These are phyloP conservation scores for Pseudopleuronectes americanus DNA, from an alignment of 2,797 vertebrate species.

Conservation along the genomic window DNA sequence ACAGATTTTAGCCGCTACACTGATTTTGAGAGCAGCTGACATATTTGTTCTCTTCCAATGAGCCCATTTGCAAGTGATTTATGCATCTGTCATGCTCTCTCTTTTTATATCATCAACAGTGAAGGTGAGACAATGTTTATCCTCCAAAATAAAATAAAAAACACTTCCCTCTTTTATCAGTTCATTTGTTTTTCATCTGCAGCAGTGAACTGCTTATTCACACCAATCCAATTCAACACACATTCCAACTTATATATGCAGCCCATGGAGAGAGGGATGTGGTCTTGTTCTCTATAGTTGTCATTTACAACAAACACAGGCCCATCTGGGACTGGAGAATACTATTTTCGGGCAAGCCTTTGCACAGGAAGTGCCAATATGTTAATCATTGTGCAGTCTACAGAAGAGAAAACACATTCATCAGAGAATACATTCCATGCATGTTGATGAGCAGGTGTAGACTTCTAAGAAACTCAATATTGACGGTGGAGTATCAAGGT, in stretches of 20 bases:
- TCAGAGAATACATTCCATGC: conserved; percentile 20
- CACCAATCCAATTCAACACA: conserved; percentile 12
- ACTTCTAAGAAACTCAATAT: conserved; percentile 33
- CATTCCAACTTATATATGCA: conserved; percentile 10
- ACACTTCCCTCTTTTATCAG: conserved; percentile 10
- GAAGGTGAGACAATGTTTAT: conserved; percentile 43
- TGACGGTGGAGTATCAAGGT: conserved; percentile 31
- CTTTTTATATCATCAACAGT: conserved; percentile 30
- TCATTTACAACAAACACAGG: conserved; percentile 15
- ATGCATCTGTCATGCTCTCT: conserved; percentile 17
- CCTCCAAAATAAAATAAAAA: conserved; percentile 12
- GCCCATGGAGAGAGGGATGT: background rate
- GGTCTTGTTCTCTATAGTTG: conserved; percentile 8
- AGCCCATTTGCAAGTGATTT: conserved; percentile 61
- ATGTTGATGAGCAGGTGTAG: conserved; percentile 41
- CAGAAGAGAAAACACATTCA: conserved; percentile 37
- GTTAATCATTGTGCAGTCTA: conserved; percentile 45
- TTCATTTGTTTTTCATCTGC: conserved; percentile 34
- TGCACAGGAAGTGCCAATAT: conserved; percentile 32
- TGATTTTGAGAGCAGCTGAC: conserved; percentile 52
- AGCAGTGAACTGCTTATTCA: background rate
- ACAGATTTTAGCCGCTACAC: conserved; percentile 63
- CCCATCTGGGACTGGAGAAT: background rate
- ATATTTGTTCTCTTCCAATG: conserved; percentile 63
- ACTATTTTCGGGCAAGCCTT: conserved; percentile 21